A percentile compares a stretch with the other conserved stretches of the same genome.
These are phyloP conservation scores for Bos taurus DNA, from an alignment of 2,113 vertebrate genomes.

Conservation along the genomic window DNA sequence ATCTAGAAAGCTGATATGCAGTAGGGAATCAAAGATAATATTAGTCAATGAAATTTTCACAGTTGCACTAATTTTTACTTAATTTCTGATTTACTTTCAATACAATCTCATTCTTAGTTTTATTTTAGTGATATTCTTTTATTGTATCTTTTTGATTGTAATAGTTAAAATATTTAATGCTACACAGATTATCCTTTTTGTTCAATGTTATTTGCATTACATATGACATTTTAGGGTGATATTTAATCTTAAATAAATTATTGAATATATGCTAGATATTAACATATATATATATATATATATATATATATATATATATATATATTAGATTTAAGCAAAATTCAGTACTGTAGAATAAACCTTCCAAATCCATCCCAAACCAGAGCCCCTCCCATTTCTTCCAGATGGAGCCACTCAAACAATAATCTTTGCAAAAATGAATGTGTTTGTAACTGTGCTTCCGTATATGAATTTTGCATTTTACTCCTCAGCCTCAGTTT, in stretches of 20 bases:
- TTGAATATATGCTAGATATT: background rate
- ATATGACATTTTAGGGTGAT: background rate
- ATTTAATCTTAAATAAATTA: background rate
- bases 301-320: background rate
- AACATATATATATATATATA: background rate
- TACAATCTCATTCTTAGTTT: background rate
- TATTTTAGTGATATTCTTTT: background rate
- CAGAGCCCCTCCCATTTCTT: no score
- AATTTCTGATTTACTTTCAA: background rate
- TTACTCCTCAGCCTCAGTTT: background rate
- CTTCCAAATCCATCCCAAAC: background rate
- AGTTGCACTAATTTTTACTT: background rate
- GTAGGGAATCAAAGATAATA: background rate
- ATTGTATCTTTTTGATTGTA: background rate
- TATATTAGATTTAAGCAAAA: background rate
- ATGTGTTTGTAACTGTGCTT: background rate
- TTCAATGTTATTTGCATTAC: background rate
- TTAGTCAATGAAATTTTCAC: background rate
- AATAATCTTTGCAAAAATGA: background rate
- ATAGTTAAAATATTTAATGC: background rate
- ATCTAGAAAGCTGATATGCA: background rate
- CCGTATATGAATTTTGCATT: background rate
- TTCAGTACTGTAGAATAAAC: background rate
- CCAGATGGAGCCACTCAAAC: background rate
- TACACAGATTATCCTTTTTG: background rate